Evolutionary conservation across 2,888 invertebrate species (phyloP).

Genomic region (Germaria angustata): DNA sequence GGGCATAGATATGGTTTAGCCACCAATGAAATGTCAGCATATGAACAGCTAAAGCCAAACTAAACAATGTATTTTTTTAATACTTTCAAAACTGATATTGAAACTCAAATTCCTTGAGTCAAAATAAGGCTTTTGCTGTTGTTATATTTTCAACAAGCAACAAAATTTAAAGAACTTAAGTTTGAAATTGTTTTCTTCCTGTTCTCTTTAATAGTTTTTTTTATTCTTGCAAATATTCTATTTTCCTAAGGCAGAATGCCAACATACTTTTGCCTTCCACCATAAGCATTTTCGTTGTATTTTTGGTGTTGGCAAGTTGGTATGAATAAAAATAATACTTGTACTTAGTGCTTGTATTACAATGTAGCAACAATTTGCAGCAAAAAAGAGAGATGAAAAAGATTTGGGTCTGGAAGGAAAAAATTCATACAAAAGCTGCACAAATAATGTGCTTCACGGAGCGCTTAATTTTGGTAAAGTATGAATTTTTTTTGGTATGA

Average conservation of each 20-base stretch:
- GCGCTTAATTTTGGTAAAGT: slow-evolving; percentile 39
- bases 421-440: not conserved
- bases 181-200: too few species aligned
- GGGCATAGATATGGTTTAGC: too few species aligned
- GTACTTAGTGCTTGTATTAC: slow-evolving; percentile 35
- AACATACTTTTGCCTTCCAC: not conserved
- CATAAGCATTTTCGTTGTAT: slow-evolving; percentile 11
- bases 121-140: too few species aligned
- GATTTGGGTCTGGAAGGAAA: not conserved
- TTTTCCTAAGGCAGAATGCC: slow-evolving; percentile 54
- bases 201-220: not conserved
- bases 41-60: too few species aligned
- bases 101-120: too few species aligned
- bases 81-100: too few species aligned
- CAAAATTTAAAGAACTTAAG: too few species aligned
- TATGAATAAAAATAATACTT: slow-evolving; percentile 60
- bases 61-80: too few species aligned
- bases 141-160: too few species aligned
- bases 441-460: slow-evolving; percentile 55
- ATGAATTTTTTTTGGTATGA: not conserved
- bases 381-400: not conserved
- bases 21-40: too few species aligned
- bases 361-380: slow-evolving; percentile 26
- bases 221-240: not conserved
- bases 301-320: slow-evolving; percentile 57